These are phyloP conservation scores for Dione vanillae DNA, from an alignment of 2,888 invertebrate species.

Conservation along the genomic window DNA sequence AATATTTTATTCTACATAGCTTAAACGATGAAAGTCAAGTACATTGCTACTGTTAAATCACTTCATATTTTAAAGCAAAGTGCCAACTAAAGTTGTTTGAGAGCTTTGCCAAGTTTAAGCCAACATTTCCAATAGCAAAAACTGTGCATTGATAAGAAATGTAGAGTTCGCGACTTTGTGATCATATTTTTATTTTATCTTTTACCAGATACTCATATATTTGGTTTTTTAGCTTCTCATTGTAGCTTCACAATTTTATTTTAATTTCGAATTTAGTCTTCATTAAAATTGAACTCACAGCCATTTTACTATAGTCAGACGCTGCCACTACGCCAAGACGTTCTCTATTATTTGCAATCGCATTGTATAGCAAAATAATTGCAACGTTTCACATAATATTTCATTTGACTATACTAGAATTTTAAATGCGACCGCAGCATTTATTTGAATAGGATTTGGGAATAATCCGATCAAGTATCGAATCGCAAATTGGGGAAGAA, in stretches of 20 bases:
- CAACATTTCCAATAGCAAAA: conserved; percentile 34
- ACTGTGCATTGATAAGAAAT: conserved; percentile 16
- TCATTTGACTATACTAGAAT: background rate
- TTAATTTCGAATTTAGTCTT: too few species aligned
- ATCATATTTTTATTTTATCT: background rate
- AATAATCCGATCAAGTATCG: conserved; percentile 10
- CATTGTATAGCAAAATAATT: background rate
- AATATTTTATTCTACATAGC: conserved; percentile 12
- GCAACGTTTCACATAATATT: background rate
- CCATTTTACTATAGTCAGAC: background rate
- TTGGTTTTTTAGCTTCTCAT: background rate
- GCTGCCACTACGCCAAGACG: background rate
- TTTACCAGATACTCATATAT: too few species aligned
- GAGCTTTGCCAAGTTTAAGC: conserved; percentile 32
- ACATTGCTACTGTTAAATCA: conserved; percentile 11
- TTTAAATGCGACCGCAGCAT: background rate
- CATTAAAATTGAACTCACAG: background rate
- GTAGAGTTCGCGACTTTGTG: background rate
- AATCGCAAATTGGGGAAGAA: conserved; percentile 8
- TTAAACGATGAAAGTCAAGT: conserved; percentile 7
- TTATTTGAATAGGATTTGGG: background rate
- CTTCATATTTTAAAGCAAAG: conserved; percentile 17
- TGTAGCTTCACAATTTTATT: too few species aligned
- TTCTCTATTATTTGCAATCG: too few species aligned
- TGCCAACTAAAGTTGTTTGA: conserved; percentile 29